phyloP scores from a whole-genome alignment of 2,797 vertebrate genomes.

The Acridotheres tristis region DNA sequence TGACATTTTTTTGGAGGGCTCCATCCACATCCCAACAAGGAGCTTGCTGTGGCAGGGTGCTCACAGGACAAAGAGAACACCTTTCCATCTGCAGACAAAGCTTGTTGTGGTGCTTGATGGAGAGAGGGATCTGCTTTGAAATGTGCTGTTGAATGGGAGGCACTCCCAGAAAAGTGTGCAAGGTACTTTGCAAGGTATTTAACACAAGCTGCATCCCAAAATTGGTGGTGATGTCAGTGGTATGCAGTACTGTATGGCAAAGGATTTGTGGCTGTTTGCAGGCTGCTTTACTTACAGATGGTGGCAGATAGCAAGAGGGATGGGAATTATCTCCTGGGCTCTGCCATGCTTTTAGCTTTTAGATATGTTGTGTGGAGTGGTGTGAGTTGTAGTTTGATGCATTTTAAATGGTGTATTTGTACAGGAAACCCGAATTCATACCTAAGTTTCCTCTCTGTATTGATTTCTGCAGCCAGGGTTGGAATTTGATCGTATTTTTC shows the following conservation, averaged over 20 bases:
- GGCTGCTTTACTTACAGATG: not conserved
- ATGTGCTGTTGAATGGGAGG: not conserved
- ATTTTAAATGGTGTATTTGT: not conserved
- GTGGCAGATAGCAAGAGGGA: not conserved
- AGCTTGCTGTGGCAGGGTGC: not conserved
- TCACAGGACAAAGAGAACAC: not conserved
- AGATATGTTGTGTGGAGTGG: not conserved
- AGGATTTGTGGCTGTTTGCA: not conserved
- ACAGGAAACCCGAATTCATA: not conserved
- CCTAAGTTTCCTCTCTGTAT: not conserved
- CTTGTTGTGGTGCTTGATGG: not conserved
- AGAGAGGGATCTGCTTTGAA: not conserved
- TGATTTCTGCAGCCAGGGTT: not conserved
- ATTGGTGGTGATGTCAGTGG: not conserved
- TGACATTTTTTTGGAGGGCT: not conserved
- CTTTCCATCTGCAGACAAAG: not conserved
- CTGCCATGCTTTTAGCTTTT: not conserved
- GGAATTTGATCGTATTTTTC: not conserved
- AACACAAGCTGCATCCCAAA: not conserved
- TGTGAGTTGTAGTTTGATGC: not conserved
- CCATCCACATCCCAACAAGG: rapidly evolving
- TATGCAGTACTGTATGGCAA: not conserved
- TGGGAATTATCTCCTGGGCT: not conserved
- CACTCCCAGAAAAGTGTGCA: rapidly evolving
- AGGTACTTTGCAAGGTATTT: not conserved